phyloP scores from a whole-genome alignment of 2,113 vertebrate species.

The Eclectus roratus region DNA sequence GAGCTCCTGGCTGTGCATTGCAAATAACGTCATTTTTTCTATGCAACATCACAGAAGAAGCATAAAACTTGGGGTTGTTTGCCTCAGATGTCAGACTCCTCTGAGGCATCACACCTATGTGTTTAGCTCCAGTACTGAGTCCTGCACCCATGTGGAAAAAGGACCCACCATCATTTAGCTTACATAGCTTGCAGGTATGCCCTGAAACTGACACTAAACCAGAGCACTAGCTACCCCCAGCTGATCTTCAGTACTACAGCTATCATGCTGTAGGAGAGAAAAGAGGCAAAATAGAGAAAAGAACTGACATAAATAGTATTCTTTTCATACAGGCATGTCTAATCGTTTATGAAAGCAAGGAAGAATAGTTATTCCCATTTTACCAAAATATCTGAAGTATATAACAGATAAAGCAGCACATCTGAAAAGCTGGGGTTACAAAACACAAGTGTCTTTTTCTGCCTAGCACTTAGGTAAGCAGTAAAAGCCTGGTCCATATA shows the following conservation, averaged over 20 bases:
- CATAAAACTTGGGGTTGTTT: neutral
- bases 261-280: rapidly evolving
- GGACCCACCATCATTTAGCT: neutral
- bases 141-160: neutral
- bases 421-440: neutral
- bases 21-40: neutral
- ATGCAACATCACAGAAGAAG: neutral
- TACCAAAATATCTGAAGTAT: neutral
- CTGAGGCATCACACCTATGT: neutral
- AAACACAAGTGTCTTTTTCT: neutral
- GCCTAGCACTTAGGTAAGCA: neutral
- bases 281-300: neutral
- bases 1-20: neutral
- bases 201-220: neutral
- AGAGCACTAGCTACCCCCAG: neutral
- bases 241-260: neutral
- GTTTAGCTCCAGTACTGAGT: neutral
- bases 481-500: neutral
- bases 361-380: neutral
- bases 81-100: neutral
- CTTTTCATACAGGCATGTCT: neutral
- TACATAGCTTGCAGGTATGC: neutral
- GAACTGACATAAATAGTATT: neutral
- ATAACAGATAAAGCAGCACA: neutral
- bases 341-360: neutral